A percentile compares a stretch with the other conserved stretches of the same genome.
Conservation (phyloP, 2,888 invertebrate genomes). For the Brenthis daphne region DNA sequence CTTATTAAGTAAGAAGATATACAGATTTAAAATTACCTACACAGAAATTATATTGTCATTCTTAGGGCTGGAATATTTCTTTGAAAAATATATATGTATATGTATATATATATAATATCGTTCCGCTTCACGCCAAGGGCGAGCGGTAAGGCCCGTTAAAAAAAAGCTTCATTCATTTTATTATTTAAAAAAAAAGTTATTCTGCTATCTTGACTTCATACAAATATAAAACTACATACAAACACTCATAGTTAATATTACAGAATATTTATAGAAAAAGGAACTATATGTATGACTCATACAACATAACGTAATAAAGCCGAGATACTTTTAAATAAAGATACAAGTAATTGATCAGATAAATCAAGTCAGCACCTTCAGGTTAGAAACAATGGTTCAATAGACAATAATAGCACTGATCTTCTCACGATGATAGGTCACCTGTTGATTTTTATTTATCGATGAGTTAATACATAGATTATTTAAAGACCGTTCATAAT, state of each 20-base stretch:
- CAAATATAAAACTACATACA: too few relatives aligned
- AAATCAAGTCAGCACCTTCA: constrained; percentile 16
- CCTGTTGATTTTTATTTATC: constrained; percentile 5
- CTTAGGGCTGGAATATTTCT: too few relatives aligned
- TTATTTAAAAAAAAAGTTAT: too few relatives aligned
- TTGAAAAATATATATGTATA: too few relatives aligned
- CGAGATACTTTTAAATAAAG: constrained; percentile 10
- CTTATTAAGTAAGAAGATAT: too few relatives aligned
- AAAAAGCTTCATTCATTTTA: too few relatives aligned
- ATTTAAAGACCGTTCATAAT: neutral
- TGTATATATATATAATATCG: too few relatives aligned
- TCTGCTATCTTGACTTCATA: too few relatives aligned
- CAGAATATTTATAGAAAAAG: neutral
- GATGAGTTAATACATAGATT: constrained; percentile 2
- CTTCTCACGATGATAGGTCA: constrained; percentile 19
- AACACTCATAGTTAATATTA: neutral
- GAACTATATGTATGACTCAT: neutral
- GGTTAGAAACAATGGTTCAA: constrained; percentile 19
- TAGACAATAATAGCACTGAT: constrained; percentile 12
- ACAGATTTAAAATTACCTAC: too few relatives aligned
- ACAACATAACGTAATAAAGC: neutral
- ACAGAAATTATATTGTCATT: too few relatives aligned
- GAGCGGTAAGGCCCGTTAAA: too few relatives aligned
- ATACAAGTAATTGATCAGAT: constrained; percentile 15
- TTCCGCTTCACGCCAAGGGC: too few relatives aligned